phyloP scores from a whole-genome alignment of 2,888 invertebrate species.

The Philereme transversata region DNA sequence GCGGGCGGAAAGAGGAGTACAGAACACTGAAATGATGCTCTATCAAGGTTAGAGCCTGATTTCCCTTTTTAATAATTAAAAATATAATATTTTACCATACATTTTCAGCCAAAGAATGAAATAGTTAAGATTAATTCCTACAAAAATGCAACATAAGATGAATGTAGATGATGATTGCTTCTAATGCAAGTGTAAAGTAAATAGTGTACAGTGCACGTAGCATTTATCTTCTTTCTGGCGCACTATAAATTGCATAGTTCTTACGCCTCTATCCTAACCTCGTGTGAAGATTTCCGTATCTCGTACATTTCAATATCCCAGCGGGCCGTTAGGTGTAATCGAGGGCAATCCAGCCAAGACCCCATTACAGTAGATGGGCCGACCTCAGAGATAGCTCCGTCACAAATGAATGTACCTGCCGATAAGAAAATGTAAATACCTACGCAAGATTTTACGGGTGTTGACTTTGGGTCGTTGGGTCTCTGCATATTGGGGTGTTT shows the following conservation, averaged over 20 bases:
- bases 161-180: too few relatives aligned
- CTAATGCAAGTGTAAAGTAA: too few relatives aligned
- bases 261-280: conserved; percentile 14
- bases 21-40: conserved; percentile 18
- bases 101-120: too few relatives aligned
- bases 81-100: too few relatives aligned
- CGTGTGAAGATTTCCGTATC: conserved; percentile 16
- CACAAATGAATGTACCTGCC: conserved; percentile 62
- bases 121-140: too few relatives aligned
- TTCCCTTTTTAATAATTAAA: too few relatives aligned
- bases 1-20: conserved; percentile 18
- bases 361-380: conserved; percentile 73
- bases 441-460: conserved; percentile 37
- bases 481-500: conserved; percentile 9
- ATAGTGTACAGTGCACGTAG: not conserved
- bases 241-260: not conserved
- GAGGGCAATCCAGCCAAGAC: conserved; percentile 67
- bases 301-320: conserved; percentile 63
- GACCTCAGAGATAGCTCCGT: conserved; percentile 51
- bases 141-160: too few relatives aligned
- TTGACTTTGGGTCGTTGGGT: conserved; percentile 18
- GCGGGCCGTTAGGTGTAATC: conserved; percentile 70
- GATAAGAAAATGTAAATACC: conserved; percentile 61
- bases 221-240: not conserved
- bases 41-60: not conserved